Percentiles rank a stretch among this genome's conserved stretches.
phyloP scores from a whole-genome alignment of 2,888 invertebrate species.

The Cantharis flavilabris region DNA sequence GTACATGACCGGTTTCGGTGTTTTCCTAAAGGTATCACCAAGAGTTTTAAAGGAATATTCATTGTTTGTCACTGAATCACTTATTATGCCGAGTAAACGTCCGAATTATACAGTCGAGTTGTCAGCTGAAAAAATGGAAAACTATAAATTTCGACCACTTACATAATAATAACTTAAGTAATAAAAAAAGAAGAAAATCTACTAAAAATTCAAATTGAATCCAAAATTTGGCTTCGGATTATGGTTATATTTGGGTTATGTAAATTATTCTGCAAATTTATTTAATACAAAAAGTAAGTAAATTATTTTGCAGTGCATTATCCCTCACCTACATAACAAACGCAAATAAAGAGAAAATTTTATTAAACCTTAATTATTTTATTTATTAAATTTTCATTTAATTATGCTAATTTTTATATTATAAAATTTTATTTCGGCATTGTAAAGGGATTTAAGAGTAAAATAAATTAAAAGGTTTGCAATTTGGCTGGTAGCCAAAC shows the following conservation, averaged over 20 bases:
- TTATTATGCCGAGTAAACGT: not conserved
- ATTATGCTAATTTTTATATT: not conserved
- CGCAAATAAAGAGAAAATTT: not conserved
- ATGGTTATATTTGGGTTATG: not conserved
- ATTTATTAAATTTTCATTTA: not conserved
- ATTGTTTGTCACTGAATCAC: no score
- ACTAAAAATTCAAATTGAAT: not conserved
- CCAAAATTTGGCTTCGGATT: not conserved
- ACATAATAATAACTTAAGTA: not conserved
- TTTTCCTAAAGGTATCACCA: no score
- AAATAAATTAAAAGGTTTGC: conserved; percentile 37
- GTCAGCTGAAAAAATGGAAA: not conserved
- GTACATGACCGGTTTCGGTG: no score
- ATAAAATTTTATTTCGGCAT: not conserved
- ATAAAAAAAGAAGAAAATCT: not conserved
- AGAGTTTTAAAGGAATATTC: no score
- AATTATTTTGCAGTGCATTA: not conserved
- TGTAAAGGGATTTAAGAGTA: not conserved
- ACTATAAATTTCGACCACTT: not conserved
- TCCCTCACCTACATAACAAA: not conserved
- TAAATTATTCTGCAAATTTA: not conserved
- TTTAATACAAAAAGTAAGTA: not conserved
- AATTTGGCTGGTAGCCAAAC: conserved; percentile 37
- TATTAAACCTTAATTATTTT: not conserved
- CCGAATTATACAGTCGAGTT: not conserved